phyloP scores from a whole-genome alignment of 2,113 vertebrate species.

The Serilophus lunatus region DNA sequence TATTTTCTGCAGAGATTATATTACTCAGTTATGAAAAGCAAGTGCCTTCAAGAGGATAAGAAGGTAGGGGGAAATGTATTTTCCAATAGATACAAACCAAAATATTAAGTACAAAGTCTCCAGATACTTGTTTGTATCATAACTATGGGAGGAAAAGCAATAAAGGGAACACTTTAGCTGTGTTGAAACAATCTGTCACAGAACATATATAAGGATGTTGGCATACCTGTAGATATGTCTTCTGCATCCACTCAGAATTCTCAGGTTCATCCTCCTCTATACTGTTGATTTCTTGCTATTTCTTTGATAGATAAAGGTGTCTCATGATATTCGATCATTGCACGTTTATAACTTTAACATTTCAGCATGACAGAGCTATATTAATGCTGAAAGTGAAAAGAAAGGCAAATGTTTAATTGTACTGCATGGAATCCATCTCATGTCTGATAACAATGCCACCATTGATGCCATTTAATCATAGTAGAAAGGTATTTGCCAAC shows the following conservation, averaged over 20 bases:
- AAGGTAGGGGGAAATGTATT: background rate
- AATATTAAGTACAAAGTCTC: background rate
- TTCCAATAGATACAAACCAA: background rate
- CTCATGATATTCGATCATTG: background rate
- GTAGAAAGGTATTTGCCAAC: background rate
- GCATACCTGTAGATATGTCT: background rate
- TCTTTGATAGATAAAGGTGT: background rate
- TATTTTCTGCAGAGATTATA: background rate
- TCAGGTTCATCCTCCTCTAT: background rate
- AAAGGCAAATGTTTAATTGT: conserved; percentile 2
- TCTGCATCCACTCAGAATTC: background rate
- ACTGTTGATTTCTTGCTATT: background rate
- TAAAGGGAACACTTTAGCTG: background rate
- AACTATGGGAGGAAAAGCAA: conserved; percentile 8
- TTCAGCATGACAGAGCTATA: background rate
- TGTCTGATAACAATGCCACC: background rate
- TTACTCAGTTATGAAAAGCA: background rate
- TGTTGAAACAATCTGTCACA: background rate
- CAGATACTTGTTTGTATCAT: conserved; percentile 10
- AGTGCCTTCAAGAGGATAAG: background rate
- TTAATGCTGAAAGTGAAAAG: background rate
- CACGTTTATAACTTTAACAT: background rate
- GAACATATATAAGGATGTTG: background rate
- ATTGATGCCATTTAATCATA: background rate
- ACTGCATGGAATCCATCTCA: background rate